Conservation (phyloP, 2,113 vertebrate species). For the Budorcas taxicolor region DNA sequence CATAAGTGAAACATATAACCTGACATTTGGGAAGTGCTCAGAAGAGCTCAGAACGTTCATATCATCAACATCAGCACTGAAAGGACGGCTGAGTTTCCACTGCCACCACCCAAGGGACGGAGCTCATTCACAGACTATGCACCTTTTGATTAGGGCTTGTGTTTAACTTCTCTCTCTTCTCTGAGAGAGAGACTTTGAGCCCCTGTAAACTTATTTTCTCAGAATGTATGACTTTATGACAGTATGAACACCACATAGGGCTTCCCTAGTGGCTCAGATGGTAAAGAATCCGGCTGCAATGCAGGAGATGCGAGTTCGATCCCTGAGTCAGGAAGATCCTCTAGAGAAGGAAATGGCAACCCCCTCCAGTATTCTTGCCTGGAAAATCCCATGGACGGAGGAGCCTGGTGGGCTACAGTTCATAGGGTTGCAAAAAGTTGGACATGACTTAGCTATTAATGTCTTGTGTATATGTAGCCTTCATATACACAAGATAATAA, state of each 20-base stretch:
- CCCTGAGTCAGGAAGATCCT: background rate
- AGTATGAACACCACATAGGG: background rate
- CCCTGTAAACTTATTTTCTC: background rate
- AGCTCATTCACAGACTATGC: fast-evolving
- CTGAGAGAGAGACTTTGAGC: background rate
- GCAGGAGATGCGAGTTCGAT: background rate
- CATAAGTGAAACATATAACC: background rate
- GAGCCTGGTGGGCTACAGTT: background rate
- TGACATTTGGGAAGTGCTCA: no score
- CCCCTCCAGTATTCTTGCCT: background rate
- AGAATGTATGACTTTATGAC: background rate
- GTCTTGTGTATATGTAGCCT: background rate
- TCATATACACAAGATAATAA: no score
- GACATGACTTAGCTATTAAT: background rate
- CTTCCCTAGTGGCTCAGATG: background rate
- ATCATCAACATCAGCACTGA: fast-evolving
- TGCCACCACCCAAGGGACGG: background rate
- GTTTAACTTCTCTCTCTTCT: background rate
- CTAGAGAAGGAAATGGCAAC: background rate
- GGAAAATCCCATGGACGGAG: background rate
- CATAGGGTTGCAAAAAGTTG: background rate
- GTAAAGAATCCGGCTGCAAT: background rate
- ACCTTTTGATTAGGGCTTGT: background rate
- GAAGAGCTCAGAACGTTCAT: background rate
- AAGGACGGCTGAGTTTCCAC: background rate